Conservation (phyloP, 92 coral and sea anemone species). For the Epizoanthus rinbou region DNA sequence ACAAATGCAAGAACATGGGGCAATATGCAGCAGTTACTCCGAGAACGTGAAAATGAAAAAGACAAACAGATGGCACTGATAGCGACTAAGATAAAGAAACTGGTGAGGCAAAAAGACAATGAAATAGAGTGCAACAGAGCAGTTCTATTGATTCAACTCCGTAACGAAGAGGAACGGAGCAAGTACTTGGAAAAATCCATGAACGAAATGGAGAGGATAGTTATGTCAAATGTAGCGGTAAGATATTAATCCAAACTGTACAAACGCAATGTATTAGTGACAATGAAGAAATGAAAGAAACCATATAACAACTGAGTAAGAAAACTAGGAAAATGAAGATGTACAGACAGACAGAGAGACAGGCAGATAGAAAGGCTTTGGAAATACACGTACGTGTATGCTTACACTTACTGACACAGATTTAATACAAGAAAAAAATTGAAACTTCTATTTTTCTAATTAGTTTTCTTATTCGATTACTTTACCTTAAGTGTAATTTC, state of each 20-base stretch:
- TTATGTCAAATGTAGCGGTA: constrained; percentile 1
- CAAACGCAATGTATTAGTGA: not conserved
- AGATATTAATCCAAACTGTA: not conserved
- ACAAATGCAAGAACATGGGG: not conserved
- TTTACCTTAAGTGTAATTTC: not conserved
- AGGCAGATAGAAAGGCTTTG: too few species aligned
- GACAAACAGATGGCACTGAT: not conserved
- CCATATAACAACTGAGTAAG: too few species aligned
- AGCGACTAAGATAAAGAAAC: not conserved
- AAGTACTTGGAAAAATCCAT: not conserved
- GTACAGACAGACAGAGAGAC: too few species aligned
- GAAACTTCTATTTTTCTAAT: too few species aligned
- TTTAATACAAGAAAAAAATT: too few species aligned
- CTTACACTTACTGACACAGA: too few species aligned
- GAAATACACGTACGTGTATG: too few species aligned
- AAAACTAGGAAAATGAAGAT: too few species aligned
- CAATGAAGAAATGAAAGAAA: too few species aligned
- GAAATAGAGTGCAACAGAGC: constrained; percentile 9
- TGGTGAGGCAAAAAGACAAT: not conserved
- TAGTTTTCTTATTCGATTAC: too few species aligned
- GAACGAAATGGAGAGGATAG: constrained; percentile 1
- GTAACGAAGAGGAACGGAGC: not conserved
- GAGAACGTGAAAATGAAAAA: constrained; percentile 4
- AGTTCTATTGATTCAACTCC: not conserved
- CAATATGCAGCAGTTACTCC: not conserved